phyloP scores from a whole-genome alignment of 2,888 invertebrate species.

The Trachelus iudaicus region DNA sequence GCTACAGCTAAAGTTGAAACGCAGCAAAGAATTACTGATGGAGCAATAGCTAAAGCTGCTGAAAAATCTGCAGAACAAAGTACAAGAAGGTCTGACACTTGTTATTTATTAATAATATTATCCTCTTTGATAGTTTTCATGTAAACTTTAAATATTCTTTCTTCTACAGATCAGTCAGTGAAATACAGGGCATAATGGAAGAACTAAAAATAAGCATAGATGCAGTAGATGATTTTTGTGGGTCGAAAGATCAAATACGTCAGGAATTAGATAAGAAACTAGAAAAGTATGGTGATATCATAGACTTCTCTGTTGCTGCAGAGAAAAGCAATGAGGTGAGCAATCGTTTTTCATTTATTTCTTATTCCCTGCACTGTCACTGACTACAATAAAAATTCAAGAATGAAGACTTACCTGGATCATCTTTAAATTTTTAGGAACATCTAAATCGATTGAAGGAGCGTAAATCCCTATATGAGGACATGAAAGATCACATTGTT shows the following conservation, averaged over 20 bases:
- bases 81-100: background rate
- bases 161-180: constrained; percentile 36
- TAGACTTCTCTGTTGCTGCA: constrained; percentile 39
- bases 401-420: background rate
- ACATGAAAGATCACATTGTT: constrained; percentile 62
- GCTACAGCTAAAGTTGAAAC: constrained; percentile 55
- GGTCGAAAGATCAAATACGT: constrained; percentile 51
- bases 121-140: background rate
- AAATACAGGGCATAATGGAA: constrained; percentile 34
- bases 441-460: constrained; percentile 47
- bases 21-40: constrained; percentile 56
- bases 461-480: constrained; percentile 58
- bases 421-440: constrained; percentile 37
- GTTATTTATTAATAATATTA: constrained; percentile 1
- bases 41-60: constrained; percentile 64
- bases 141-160: too few species aligned
- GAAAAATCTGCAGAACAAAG: background rate
- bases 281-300: constrained; percentile 47
- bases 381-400: background rate
- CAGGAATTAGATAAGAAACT: constrained; percentile 55
- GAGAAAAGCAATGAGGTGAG: constrained; percentile 45
- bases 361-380: background rate
- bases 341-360: constrained; percentile 16
- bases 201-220: constrained; percentile 42
- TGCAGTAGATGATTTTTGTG: constrained; percentile 44